phyloP scores from a whole-genome alignment of 2,113 vertebrate species.

The Baryphthengus martii region DNA sequence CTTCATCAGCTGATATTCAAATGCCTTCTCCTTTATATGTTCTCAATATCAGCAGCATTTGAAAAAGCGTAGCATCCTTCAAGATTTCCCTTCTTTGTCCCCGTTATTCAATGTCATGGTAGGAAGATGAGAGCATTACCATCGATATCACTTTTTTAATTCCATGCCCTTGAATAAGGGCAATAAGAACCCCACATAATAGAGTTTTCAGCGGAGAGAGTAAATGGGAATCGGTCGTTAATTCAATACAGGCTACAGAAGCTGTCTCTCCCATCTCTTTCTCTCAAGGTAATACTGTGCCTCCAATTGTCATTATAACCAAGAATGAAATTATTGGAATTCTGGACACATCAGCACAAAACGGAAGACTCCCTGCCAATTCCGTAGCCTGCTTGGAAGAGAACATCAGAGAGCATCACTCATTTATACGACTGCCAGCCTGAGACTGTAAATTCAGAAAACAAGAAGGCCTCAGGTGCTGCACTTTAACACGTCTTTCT shows the following conservation, averaged over 20 bases:
- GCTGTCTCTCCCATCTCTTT: slow-evolving; percentile 45
- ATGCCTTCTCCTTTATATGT: background rate
- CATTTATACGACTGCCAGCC: slow-evolving; percentile 74
- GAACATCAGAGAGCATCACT: slow-evolving; percentile 70
- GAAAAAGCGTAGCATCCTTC: slow-evolving; percentile 60
- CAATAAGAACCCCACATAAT: slow-evolving; percentile 29
- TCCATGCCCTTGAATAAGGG: slow-evolving; percentile 71
- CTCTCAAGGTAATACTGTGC: slow-evolving; percentile 68
- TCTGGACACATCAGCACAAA: slow-evolving; percentile 76
- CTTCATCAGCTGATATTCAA: background rate
- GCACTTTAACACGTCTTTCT: slow-evolving; percentile 47
- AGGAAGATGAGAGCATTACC: slow-evolving; percentile 54
- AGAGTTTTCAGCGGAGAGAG: slow-evolving; percentile 20
- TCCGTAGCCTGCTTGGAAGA: slow-evolving; percentile 62
- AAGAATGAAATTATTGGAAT: slow-evolving; percentile 76
- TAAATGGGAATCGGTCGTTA: slow-evolving; percentile 22
- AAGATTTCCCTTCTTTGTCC: slow-evolving; percentile 63
- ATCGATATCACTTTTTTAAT: slow-evolving; percentile 68
- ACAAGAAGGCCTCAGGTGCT: slow-evolving; percentile 64
- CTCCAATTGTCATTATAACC: slow-evolving; percentile 62
- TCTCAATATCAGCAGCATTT: slow-evolving; percentile 60
- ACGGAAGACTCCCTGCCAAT: slow-evolving; percentile 73
- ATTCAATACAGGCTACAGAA: slow-evolving; percentile 45
- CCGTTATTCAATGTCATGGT: slow-evolving; percentile 66
- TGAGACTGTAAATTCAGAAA: slow-evolving; percentile 67